phyloP scores from a whole-genome alignment of 2,797 vertebrate species.

The Gallinago solitaria region DNA sequence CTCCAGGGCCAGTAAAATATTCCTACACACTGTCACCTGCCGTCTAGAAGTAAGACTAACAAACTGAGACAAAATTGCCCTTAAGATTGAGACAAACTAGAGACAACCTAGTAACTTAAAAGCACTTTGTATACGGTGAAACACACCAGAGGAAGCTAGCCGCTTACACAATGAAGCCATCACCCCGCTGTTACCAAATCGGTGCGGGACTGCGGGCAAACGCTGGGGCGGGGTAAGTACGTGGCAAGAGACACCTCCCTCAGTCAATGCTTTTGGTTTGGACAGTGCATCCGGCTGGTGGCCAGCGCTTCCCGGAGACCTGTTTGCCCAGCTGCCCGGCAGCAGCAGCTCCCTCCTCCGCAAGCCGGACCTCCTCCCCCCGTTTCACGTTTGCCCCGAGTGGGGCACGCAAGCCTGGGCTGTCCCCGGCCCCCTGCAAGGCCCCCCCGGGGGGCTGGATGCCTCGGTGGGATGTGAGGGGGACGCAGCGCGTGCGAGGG shows the following conservation, averaged over 20 bases:
- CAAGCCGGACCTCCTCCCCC: background rate
- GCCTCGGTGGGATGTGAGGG: background rate
- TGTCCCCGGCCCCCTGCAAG: background rate
- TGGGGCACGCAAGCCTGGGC: background rate
- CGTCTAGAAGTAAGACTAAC: background rate
- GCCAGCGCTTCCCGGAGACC: background rate
- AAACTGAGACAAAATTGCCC: background rate
- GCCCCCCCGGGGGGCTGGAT: background rate
- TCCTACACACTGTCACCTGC: background rate
- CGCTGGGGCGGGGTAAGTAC: background rate
- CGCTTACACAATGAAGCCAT: background rate
- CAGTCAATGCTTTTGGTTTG: background rate
- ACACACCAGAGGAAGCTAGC: background rate
- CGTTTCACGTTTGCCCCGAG: fast-evolving
- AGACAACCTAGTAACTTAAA: background rate
- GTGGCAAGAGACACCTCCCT: constrained; percentile 21
- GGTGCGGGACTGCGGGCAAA: background rate
- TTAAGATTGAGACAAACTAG: background rate
- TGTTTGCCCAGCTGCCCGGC: background rate
- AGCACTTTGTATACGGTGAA: background rate
- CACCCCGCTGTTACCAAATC: background rate
- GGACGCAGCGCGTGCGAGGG: fast-evolving
- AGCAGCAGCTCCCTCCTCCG: background rate
- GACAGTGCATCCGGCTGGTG: background rate
- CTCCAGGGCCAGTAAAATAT: background rate